Evolutionary conservation across 1,140 invertebrate genomes (phyloP), one percentile per base, ranked within the genome.

Genomic region (Drosophila insularis): DNA sequence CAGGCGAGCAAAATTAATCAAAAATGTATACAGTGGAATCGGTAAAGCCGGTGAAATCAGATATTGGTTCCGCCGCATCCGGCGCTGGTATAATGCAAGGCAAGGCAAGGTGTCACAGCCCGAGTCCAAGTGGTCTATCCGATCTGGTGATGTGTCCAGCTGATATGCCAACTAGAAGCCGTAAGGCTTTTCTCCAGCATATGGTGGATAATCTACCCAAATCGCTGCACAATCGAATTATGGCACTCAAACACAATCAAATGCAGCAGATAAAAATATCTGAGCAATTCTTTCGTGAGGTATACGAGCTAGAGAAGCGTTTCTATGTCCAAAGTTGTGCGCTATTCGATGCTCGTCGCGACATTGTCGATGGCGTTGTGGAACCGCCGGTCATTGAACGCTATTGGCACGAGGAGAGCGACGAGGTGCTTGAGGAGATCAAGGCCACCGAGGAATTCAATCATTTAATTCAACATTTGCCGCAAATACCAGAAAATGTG

Each of bases 281-380:
- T 92, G 96, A 97, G 6, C 95, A 98, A 89, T 99, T 99, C 93
- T 99, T 98, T 91, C 95, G 97, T 78, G 98, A 99, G 89, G 85
- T 99, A 31, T 98, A 99, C 92, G 94, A 95, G 7, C 93, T 99
- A n/a, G 98, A 99, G 93, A 96, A 96, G 90, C 97, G 97, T 92
- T 99, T 98, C 92, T 95, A 97, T 74, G 94, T 95, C 74, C 92
- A 96, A 78, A 99, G 98, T 86, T 93, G 94, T 50, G 95, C 95
- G 0, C 91, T 97, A 21, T 97, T 97, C 91, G 95, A 97, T 75
- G 97, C 97, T 93, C 93, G 97, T 27, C 92, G 93, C 69, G 93
- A 95, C 74, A 97, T 99, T 74, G 93, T 98, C 17, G 94, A 93
- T 65, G 98, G 98, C 6, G 85, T 90, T 4, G 94, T 97, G 90